phyloP scores from a whole-genome alignment of 2,888 invertebrate genomes.

The Dicranocentrus wangi region DNA sequence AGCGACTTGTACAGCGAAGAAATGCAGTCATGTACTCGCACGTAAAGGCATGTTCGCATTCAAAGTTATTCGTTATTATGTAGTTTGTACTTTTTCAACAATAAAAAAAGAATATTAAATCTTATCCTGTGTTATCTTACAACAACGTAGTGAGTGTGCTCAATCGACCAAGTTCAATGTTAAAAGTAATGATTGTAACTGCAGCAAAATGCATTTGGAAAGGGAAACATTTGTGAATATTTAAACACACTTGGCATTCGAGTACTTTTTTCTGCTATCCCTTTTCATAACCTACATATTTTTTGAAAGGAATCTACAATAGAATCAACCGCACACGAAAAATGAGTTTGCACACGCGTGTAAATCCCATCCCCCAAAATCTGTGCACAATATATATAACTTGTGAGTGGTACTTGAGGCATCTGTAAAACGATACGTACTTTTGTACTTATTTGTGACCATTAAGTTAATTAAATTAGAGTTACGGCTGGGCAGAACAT shows the following conservation, averaged over 20 bases:
- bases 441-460: no score
- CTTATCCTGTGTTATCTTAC: conserved; percentile 3
- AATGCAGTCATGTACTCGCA: no score
- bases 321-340: no score
- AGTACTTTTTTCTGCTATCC: conserved; percentile 46
- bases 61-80: conserved; percentile 5
- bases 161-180: conserved; percentile 31
- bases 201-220: conserved; percentile 25
- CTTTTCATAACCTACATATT: conserved; percentile 57
- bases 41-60: no score
- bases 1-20: no score
- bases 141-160: conserved; percentile 20
- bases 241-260: conserved; percentile 31
- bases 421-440: no score
- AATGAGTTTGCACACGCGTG: no score
- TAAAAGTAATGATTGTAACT: conserved; percentile 11
- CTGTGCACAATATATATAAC: no score
- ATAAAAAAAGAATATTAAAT: conserved; percentile 16
- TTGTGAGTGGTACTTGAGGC: no score
- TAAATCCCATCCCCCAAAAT: no score
- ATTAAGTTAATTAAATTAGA: no score
- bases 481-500: no score
- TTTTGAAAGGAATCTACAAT: background rate
- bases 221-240: conserved; percentile 23
- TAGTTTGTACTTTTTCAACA: background rate